phyloP scores from a whole-genome alignment of 2,888 invertebrate genomes.

The Buathra laborator region DNA sequence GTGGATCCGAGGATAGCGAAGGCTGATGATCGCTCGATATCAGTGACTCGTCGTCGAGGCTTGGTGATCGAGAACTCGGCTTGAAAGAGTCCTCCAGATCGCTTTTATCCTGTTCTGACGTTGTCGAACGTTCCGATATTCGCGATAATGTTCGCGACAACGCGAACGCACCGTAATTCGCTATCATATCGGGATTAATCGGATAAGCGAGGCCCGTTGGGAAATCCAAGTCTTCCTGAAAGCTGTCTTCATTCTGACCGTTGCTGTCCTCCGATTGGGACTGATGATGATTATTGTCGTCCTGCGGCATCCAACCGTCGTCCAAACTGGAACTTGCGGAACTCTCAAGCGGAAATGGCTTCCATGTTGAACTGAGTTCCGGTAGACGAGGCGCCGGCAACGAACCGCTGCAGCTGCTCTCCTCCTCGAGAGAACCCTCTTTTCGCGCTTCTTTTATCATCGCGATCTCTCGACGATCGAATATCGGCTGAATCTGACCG shows the following conservation, averaged over 20 bases:
- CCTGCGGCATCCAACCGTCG: slow-evolving; percentile 92
- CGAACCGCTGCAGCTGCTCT: slow-evolving; percentile 78
- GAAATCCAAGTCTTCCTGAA: slow-evolving; percentile 92
- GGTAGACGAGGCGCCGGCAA: slow-evolving; percentile 87
- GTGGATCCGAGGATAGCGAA: slow-evolving; percentile 94
- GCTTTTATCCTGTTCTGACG: slow-evolving; percentile 93
- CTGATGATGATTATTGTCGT: slow-evolving; percentile 77
- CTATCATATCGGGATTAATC: slow-evolving; percentile 89
- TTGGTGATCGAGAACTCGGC: slow-evolving; percentile 93
- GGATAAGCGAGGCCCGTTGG: slow-evolving; percentile 92
- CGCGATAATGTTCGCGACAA: slow-evolving; percentile 92
- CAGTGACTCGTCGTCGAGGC: slow-evolving; percentile 93
- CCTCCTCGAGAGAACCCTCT: slow-evolving; percentile 79
- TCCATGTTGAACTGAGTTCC: slow-evolving; percentile 92
- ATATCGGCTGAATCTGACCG: slow-evolving; percentile 86
- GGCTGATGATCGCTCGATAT: slow-evolving; percentile 95
- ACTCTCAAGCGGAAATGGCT: slow-evolving; percentile 93
- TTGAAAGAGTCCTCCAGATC: slow-evolving; percentile 95
- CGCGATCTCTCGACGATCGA: slow-evolving; percentile 82
- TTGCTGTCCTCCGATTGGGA: slow-evolving; percentile 82
- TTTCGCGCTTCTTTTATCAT: slow-evolving; percentile 78
- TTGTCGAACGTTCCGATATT: slow-evolving; percentile 95
- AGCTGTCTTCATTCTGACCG: slow-evolving; percentile 85
- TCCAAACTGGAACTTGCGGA: slow-evolving; percentile 95
- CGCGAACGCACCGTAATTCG: slow-evolving; percentile 91